Evolutionary conservation across 2,113 vertebrate species (phyloP).

Genomic region (Coptodon rendalli): DNA sequence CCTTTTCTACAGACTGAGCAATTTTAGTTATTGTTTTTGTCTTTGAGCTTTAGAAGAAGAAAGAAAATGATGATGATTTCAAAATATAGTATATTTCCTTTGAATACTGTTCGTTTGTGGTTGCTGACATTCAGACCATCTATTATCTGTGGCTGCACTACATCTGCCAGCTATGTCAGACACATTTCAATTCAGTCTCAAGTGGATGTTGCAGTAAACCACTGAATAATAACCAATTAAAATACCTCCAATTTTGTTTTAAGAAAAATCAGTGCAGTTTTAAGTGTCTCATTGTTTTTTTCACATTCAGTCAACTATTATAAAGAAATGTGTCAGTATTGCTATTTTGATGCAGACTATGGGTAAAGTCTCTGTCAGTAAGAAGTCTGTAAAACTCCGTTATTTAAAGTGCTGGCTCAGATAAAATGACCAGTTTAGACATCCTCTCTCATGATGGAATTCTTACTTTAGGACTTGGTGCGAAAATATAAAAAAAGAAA

Average conservation of each 20-base stretch:
- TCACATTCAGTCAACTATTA: background rate
- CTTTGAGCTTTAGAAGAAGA: background rate
- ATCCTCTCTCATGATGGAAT: background rate
- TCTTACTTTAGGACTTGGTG: background rate
- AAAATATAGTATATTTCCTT: background rate
- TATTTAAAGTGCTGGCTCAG: background rate
- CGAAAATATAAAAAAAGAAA: background rate
- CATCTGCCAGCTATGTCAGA: background rate
- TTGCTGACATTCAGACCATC: background rate
- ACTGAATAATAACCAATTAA: background rate
- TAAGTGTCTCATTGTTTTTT: background rate
- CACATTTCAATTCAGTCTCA: background rate
- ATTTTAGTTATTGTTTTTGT: background rate
- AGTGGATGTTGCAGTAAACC: background rate
- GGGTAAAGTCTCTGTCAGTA: background rate
- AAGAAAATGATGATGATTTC: background rate
- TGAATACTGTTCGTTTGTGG: background rate
- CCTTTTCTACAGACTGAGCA: background rate
- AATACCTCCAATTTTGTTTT: background rate
- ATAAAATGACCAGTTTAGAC: background rate
- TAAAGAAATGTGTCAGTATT: background rate
- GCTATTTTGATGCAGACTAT: background rate
- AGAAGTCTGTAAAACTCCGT: background rate
- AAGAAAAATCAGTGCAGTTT: background rate
- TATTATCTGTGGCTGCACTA: background rate